A percentile compares a stretch with the other conserved stretches of the same genome.
These are phyloP conservation scores for Petrophora chlorosata DNA, from an alignment of 2,888 invertebrate species.

Conservation along the genomic window DNA sequence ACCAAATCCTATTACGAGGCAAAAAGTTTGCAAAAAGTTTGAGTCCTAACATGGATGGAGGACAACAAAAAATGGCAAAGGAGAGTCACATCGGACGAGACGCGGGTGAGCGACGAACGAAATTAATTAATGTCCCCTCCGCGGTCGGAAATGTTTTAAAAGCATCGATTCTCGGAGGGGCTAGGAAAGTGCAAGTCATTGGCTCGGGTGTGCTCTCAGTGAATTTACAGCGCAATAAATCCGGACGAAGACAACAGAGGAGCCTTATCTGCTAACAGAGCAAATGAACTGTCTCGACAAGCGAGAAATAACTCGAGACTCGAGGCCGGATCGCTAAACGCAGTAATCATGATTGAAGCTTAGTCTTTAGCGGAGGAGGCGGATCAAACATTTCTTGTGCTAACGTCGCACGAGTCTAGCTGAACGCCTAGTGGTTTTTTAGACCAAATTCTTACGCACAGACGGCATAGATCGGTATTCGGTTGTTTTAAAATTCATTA, in stretches of 20 bases:
- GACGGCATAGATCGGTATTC: too few species aligned
- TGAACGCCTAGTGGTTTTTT: too few species aligned
- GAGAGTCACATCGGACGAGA: conserved; percentile 61
- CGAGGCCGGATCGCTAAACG: conserved; percentile 26
- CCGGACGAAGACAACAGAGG: conserved; percentile 62
- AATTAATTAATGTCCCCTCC: conserved; percentile 78
- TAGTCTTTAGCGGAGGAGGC: conserved; percentile 23
- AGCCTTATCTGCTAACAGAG: conserved; percentile 73
- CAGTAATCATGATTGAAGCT: conserved; percentile 31
- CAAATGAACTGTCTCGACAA: conserved; percentile 71
- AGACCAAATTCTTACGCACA: too few species aligned
- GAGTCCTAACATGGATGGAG: conserved; percentile 29
- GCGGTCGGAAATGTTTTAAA: conserved; percentile 68
- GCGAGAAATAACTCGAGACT: conserved; percentile 54
- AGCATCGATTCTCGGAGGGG: conserved; percentile 57
- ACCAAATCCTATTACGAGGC: conserved; percentile 20
- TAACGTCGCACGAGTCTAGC: too few species aligned
- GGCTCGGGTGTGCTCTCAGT: conserved; percentile 47
- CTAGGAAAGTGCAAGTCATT: conserved; percentile 71
- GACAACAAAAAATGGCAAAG: conserved; percentile 50
- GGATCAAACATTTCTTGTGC: conserved; percentile 32
- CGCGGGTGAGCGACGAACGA: conserved; percentile 49
- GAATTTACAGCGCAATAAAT: conserved; percentile 78
- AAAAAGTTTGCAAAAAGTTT: conserved; percentile 27
- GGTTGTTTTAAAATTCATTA: too few species aligned